phyloP scores from a whole-genome alignment of 2,797 vertebrate genomes.

The Brotula barbata region DNA sequence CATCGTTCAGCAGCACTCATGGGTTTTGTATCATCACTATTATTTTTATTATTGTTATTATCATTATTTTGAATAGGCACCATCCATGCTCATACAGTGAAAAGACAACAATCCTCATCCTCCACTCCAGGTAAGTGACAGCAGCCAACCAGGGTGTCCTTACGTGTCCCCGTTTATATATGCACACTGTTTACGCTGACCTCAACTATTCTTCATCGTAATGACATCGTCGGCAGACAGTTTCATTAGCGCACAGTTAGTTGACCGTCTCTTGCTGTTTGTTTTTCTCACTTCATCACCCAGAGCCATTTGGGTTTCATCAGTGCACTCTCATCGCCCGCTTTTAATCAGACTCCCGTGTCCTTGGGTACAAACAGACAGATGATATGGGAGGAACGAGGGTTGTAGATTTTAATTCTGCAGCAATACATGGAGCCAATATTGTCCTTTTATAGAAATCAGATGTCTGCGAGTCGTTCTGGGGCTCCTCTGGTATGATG shows the following conservation, averaged over 20 bases:
- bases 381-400: conserved; percentile 7
- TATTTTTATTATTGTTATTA: no score
- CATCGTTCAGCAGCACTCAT: no score
- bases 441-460: background rate
- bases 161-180: conserved; percentile 23
- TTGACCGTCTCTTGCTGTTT: conserved; percentile 55
- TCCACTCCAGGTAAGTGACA: conserved; percentile 63
- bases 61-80: conserved; percentile 9
- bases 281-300: conserved; percentile 62
- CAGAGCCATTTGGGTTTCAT: conserved; percentile 58
- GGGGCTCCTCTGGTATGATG: background rate
- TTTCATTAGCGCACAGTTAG: conserved; percentile 63
- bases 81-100: conserved; percentile 24
- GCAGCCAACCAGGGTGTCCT: conserved; percentile 39
- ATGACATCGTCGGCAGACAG: conserved; percentile 42
- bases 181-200: conserved; percentile 34
- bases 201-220: conserved; percentile 27
- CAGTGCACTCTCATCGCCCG: conserved; percentile 43
- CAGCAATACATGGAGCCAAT: conserved; percentile 4
- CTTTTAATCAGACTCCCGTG: conserved; percentile 66
- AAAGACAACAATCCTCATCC: conserved; percentile 65
- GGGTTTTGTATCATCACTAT: no score
- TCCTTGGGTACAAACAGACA: conserved; percentile 39
- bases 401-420: conserved; percentile 10
- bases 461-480: conserved; percentile 1